Conservation (phyloP, 2,888 invertebrate genomes). For the Drosophila paramelanica region DNA sequence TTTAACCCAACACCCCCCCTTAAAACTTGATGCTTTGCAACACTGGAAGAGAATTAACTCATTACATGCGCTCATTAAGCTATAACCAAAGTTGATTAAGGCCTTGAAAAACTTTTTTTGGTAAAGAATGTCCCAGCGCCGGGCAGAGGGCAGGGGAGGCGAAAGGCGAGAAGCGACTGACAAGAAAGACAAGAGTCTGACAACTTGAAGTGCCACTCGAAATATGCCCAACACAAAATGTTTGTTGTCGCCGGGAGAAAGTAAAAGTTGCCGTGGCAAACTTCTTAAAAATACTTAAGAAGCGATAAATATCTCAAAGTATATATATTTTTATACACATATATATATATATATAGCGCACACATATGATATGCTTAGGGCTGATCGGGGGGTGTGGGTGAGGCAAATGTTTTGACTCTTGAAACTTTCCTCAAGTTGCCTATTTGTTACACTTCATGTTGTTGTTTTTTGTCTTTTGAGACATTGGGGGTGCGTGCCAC, state of each 20-base stretch:
- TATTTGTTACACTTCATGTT: conserved; percentile 59
- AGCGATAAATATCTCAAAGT: conserved; percentile 74
- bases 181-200: conserved; percentile 37
- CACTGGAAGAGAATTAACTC: conserved; percentile 68
- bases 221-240: conserved; percentile 67
- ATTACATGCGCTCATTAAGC: conserved; percentile 73
- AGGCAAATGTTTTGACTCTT: conserved; percentile 62
- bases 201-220: conserved; percentile 60
- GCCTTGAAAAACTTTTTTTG: conserved; percentile 69
- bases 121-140: conserved; percentile 36
- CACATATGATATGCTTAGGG: conserved; percentile 32
- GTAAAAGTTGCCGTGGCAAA: conserved; percentile 69
- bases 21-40: conserved; percentile 16
- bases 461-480: conserved; percentile 3
- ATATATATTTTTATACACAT: conserved; percentile 31
- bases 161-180: conserved; percentile 1
- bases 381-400: background rate
- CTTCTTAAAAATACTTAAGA: conserved; percentile 79
- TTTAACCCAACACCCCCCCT: conserved; percentile 14
- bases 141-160: background rate
- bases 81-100: conserved; percentile 71
- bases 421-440: conserved; percentile 72
- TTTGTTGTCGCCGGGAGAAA: conserved; percentile 47
- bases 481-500: conserved; percentile 2
- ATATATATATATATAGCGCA: conserved; percentile 7